Evolutionary conservation across 2,888 invertebrate species (phyloP), one percentile per base, ranked within the genome.

Genomic region (Danaus chrysippus): DNA sequence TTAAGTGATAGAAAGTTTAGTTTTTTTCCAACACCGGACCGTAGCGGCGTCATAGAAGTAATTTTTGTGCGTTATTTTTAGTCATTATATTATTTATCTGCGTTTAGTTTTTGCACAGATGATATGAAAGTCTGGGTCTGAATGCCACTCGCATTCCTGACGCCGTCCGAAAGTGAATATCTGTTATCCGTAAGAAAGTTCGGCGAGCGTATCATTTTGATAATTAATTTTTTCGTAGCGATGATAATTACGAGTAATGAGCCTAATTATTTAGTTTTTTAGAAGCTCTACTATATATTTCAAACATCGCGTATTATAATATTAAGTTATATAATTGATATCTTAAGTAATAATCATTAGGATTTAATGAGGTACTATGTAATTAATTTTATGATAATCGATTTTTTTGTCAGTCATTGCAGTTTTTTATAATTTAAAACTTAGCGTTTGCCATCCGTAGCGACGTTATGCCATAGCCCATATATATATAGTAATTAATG

Each of bases 121-220:
- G 79, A 87, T 86, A 87, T 83, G 89, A 89, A 89, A 89, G 88
- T 88, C 73, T 70, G 76, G 77, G 81, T 78, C 83, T 81, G 72
- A 78, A 84, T 83, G 76, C 81, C 76, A 70, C 68, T 65, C 67
- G 74, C 80, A 83, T 84, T 84, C 83, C 80, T 75, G 71, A 71
- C 70, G 52, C 58, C 54, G 58, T 66, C 66, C 65, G 65, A 66
- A 66, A 67, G 70, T 65, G 68, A 65, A 67, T 70, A 65, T 69
- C 73, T 68, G 63, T 66, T 3, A 61, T 68, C 62, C 63, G 65
- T 65, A 70, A 60, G 73, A 73, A 72, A 72, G 72, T 72, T 60
- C 55, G 64, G 41, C 53, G 49, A 42, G 34, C 12, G 41, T 19
- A 56, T 52, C 8, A 52, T 69, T 65, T 65, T 63, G 67, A 64